Evolutionary conservation across 35 echinoderm and acorn worm genomes (phyloP), one percentile per base, ranked within the genome.

Genomic region (Hemicentrotus pulcherrimus): DNA sequence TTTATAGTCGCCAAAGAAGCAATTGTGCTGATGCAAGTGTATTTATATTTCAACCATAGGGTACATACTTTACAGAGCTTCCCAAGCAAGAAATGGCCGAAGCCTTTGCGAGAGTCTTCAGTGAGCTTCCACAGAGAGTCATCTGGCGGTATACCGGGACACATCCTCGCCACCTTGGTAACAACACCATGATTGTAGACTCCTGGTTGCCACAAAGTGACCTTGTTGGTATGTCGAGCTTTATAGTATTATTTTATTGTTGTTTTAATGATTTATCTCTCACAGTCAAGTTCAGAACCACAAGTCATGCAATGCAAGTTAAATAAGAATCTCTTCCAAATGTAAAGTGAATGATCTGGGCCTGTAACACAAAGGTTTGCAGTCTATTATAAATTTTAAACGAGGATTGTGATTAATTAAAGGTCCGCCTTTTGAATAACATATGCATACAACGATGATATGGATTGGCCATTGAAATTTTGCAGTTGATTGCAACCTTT

Each of bases 161-260:
- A 4, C 46, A 18, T 32, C 96, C 96, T 30, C 28, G 31, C 13
- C 22, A 96, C 70, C 46, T 94, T 46, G 71, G 94, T 28, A 86
- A 91, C 61, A 96, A 96, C 86, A 94, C 94, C 18, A 94, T 48
- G 60, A 32, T 94, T 18, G 31, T 47, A 31, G 86, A 88, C 31
- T 10, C 50, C 5, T 96, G 96, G 96, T 32, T 96, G 24, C 78
- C 96, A n/a, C 94, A 89, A 85, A 96, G 86, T 47, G 95, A 96
- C 35, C 46, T 96, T 31, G 45, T 96, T 30, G 95, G 95, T 96
- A 94, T 31, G 95, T 92, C 1, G 11, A 14, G 10, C 0, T 55
- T 14, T 55, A 0, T 55, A 55, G 11, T 13, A 55, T 55, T 11
- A 2, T 15, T 11, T 55, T 15, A 10, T 55, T 14, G 15, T 11